Conservation (phyloP, 1,140 invertebrate genomes). For the Galendromus occidentalis region DNA sequence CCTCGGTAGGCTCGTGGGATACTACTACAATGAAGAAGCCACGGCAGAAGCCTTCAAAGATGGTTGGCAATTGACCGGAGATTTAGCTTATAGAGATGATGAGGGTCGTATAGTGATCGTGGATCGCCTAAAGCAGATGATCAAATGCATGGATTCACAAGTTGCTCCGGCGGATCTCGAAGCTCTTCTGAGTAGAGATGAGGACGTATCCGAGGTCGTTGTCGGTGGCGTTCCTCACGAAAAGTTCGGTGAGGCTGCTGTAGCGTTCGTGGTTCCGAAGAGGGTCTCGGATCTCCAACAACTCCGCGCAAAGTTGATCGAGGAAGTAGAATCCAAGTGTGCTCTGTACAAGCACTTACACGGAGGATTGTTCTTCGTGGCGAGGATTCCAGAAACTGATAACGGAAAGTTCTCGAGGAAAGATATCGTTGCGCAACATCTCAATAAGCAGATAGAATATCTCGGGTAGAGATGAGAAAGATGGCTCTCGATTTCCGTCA, state of each 20-base stretch:
- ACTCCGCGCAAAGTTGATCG: neutral
- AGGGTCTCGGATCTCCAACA: neutral
- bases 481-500: neutral
- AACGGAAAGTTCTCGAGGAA: neutral
- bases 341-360: neutral
- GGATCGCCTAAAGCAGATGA: conserved; percentile 67
- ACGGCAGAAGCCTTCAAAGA: neutral
- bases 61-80: neutral
- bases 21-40: neutral
- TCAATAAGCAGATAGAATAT: neutral
- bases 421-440: neutral
- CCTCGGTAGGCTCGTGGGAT: neutral
- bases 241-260: conserved; percentile 5
- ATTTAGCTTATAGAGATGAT: neutral
- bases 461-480: neutral
- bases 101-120: neutral
- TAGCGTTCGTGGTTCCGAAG: neutral
- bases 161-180: conserved; percentile 72
- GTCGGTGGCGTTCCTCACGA: conserved; percentile 56
- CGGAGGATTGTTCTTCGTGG: neutral
- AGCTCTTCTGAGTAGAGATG: conserved; percentile 47
- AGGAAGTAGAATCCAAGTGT: neutral
- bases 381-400: neutral
- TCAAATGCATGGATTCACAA: conserved; percentile 41
- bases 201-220: conserved; percentile 51